phyloP scores from a whole-genome alignment of 2,797 vertebrate genomes.

The Poecilia picta region DNA sequence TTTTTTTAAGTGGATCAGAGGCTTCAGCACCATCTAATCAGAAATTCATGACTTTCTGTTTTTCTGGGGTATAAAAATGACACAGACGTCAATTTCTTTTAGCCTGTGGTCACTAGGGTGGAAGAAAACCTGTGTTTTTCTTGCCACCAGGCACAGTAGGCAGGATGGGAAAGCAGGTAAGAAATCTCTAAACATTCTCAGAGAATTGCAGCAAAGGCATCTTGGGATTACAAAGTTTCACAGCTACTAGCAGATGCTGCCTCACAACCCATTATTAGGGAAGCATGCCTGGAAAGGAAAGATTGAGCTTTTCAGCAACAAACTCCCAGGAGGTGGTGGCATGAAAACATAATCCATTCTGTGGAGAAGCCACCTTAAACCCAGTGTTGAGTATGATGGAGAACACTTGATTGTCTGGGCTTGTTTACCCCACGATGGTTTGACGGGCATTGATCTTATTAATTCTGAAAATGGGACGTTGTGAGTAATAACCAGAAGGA shows the following conservation, averaged over 20 bases:
- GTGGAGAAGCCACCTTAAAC: background rate
- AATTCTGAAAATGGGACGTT: background rate
- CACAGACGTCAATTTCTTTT: background rate
- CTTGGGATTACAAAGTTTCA: background rate
- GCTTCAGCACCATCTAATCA: background rate
- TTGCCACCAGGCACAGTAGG: background rate
- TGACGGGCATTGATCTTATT: background rate
- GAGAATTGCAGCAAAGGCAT: background rate
- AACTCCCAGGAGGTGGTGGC: background rate
- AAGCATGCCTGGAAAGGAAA: background rate
- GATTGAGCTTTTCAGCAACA: background rate
- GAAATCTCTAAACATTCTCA: background rate
- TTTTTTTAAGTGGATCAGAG: background rate
- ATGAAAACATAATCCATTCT: background rate
- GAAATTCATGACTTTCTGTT: background rate
- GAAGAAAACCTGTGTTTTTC: background rate
- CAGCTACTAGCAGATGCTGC: background rate
- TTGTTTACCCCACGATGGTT: background rate
- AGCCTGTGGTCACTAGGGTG: background rate
- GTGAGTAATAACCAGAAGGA: background rate
- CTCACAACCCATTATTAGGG: background rate
- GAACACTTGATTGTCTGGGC: background rate
- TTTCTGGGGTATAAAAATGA: background rate
- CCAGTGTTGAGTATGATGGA: background rate
- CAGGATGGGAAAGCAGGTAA: background rate